phyloP scores from a whole-genome alignment of 2,113 vertebrate genomes.

The Alligator mississippiensis region DNA sequence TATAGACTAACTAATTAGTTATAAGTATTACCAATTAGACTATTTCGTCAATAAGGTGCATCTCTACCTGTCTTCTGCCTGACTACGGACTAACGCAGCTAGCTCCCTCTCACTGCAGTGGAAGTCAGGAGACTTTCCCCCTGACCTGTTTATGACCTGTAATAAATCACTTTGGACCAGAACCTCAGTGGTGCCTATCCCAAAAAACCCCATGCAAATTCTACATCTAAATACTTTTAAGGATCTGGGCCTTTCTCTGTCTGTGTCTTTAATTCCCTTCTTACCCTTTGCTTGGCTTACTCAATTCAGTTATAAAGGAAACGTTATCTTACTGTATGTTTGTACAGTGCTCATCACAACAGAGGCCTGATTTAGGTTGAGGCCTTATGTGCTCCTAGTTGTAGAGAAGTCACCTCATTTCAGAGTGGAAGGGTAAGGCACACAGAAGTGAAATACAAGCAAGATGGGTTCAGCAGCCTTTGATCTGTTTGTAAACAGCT shows the following conservation, averaged over 20 bases:
- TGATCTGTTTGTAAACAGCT: neutral
- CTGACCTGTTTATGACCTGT: neutral
- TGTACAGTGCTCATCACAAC: neutral
- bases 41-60: too few relatives aligned
- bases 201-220: too few relatives aligned
- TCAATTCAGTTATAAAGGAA: neutral
- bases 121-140: conserved; percentile 55
- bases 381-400: neutral
- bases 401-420: neutral
- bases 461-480: neutral
- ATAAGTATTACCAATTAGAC: too few relatives aligned
- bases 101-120: neutral
- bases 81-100: neutral
- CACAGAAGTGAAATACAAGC: neutral
- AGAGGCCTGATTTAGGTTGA: neutral
- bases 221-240: too few relatives aligned
- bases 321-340: neutral
- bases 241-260: too few relatives aligned
- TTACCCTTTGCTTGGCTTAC: neutral
- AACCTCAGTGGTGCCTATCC: too few relatives aligned
- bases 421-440: neutral
- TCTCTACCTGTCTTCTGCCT: too few relatives aligned
- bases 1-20: too few relatives aligned
- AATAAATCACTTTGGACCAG: neutral
- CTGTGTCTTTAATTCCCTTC: neutral